Percentiles rank a stretch among this genome's conserved stretches.
phyloP scores from a whole-genome alignment of 2,888 invertebrate genomes.

The Gibbula magus region DNA sequence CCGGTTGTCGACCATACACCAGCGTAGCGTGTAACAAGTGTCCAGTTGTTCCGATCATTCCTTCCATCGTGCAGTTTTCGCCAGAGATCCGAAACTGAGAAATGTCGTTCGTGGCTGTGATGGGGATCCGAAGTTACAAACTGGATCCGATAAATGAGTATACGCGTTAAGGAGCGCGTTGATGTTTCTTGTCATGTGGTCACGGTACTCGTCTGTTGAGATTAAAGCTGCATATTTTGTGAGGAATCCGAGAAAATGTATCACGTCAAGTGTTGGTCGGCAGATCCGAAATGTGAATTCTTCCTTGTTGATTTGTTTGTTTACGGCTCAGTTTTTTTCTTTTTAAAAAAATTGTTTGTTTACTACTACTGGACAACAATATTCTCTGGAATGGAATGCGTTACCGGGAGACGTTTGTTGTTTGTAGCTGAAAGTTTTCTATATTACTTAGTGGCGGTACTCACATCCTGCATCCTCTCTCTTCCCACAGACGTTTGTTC shows the following conservation, averaged over 20 bases:
- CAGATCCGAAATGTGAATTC: background rate
- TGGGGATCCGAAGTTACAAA: background rate
- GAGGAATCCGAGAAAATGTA: background rate
- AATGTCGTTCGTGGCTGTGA: background rate
- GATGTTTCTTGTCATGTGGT: background rate
- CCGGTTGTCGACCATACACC: conserved; percentile 9
- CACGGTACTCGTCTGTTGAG: background rate
- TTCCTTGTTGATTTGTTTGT: too few species aligned
- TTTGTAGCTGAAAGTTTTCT: too few species aligned
- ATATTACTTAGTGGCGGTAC: too few species aligned
- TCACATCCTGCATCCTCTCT: too few species aligned
- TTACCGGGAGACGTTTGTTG: too few species aligned
- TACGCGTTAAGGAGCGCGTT: background rate
- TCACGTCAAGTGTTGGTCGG: background rate
- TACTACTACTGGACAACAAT: too few species aligned
- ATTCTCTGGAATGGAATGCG: too few species aligned
- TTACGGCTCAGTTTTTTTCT: too few species aligned
- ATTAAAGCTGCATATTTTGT: background rate
- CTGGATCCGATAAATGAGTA: background rate
- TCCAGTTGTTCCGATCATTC: background rate
- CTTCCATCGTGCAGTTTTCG: background rate
- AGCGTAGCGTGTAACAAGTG: conserved; percentile 1
- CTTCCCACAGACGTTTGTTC: too few species aligned
- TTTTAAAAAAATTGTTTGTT: too few species aligned
- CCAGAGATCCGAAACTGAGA: background rate